These are phyloP conservation scores for Eupithecia centaureata DNA, from an alignment of 2,888 invertebrate genomes.

Conservation along the genomic window DNA sequence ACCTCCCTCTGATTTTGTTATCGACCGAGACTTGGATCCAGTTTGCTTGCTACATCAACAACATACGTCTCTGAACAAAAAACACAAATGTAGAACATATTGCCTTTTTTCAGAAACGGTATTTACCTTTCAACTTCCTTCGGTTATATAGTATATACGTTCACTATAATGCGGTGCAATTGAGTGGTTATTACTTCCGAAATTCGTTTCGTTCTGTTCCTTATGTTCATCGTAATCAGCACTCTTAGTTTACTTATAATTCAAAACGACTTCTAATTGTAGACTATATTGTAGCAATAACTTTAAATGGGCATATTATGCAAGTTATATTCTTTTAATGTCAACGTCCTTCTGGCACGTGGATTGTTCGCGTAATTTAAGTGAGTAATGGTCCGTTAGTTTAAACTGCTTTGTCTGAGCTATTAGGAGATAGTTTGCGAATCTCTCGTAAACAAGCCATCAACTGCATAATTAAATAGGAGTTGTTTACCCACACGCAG, in stretches of 20 bases:
- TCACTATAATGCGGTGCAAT: constrained; percentile 18
- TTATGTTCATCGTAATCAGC: constrained; percentile 14
- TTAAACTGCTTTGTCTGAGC: constrained; percentile 12
- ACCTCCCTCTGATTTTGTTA: neutral
- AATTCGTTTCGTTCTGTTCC: constrained; percentile 22
- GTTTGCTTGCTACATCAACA: neutral
- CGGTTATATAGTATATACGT: constrained; percentile 1
- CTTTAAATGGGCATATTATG: constrained; percentile 26
- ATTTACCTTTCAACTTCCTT: constrained; percentile 3
- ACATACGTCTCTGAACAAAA: neutral
- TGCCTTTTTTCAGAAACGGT: neutral
- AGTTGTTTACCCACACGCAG: neutral
- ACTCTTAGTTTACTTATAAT: constrained; percentile 9
- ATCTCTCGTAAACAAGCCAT: constrained; percentile 14
- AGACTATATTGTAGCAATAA: constrained; percentile 19
- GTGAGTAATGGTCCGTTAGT: constrained; percentile 18
- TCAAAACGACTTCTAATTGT: constrained; percentile 24
- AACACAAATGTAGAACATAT: neutral
- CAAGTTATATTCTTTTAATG: constrained; percentile 21
- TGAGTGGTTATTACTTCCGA: constrained; percentile 26
- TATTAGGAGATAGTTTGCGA: constrained; percentile 17
- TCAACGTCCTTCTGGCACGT: constrained; percentile 12
- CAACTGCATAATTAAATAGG: constrained; percentile 2
- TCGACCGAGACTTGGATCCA: neutral
- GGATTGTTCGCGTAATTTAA: constrained; percentile 21